Conservation (phyloP, 2,888 invertebrate species). For the Troides aeacus region DNA sequence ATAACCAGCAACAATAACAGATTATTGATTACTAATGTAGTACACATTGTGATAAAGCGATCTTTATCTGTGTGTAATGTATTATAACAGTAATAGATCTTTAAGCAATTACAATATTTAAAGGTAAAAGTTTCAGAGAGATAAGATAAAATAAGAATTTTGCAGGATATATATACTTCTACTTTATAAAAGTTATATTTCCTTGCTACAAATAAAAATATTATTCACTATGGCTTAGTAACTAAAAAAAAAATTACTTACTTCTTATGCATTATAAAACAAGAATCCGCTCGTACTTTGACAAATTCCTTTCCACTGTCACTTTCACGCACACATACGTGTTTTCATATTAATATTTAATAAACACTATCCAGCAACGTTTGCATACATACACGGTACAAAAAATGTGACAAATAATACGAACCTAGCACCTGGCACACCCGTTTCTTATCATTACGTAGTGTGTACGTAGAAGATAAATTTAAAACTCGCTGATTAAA, state of each 20-base stretch:
- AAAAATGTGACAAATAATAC: conserved; percentile 24
- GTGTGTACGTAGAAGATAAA: conserved; percentile 17
- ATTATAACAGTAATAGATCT: too few species aligned
- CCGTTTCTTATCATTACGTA: conserved; percentile 19
- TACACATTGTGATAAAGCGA: too few species aligned
- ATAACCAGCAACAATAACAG: too few species aligned
- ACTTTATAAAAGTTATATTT: neutral
- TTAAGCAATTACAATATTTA: too few species aligned
- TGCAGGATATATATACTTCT: neutral
- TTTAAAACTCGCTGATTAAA: neutral
- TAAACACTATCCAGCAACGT: conserved; percentile 9
- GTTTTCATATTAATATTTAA: conserved; percentile 21
- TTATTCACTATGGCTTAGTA: neutral
- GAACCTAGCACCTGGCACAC: conserved; percentile 17
- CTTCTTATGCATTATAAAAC: conserved; percentile 23
- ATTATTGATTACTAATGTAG: too few species aligned
- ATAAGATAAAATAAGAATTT: too few species aligned
- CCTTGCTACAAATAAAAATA: neutral
- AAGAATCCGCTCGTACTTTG: conserved; percentile 10
- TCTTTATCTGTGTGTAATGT: too few species aligned
- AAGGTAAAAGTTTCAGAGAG: neutral
- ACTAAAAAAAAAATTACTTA: conserved; percentile 9
- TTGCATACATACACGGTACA: conserved; percentile 4
- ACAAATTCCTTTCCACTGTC: conserved; percentile 7
- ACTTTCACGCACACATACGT: conserved; percentile 13